A percentile compares a stretch with the other conserved stretches of the same genome.
phyloP scores from a whole-genome alignment of 2,797 vertebrate species.

The Graptemys geographica region DNA sequence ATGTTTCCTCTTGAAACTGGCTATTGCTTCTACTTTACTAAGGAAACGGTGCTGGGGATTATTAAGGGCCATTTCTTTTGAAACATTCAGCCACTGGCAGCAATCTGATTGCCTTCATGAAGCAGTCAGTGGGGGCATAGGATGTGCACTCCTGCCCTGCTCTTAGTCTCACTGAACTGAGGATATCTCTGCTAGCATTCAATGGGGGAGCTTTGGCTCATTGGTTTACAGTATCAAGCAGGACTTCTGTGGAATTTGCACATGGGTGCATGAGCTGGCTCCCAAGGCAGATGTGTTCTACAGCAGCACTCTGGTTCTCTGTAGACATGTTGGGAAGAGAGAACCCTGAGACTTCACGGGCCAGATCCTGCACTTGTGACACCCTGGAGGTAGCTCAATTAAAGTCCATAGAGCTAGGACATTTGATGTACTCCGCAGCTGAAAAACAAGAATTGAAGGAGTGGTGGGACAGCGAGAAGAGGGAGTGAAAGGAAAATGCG shows the following conservation, averaged over 20 bases:
- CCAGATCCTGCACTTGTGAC: neutral
- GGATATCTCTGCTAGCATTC: neutral
- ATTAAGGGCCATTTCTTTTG: neutral
- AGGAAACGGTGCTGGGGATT: neutral
- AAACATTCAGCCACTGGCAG: neutral
- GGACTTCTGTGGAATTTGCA: neutral
- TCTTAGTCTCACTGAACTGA: rapidly evolving
- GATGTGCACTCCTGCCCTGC: neutral
- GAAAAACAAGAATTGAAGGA: no score
- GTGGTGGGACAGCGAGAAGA: no score
- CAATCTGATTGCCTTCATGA: neutral
- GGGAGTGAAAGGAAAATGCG: no score
- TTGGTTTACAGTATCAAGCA: neutral
- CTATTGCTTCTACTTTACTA: neutral
- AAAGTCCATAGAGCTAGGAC: neutral
- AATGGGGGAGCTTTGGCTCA: neutral
- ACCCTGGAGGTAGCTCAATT: neutral
- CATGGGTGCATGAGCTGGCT: rapidly evolving
- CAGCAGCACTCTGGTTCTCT: neutral
- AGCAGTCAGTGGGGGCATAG: neutral
- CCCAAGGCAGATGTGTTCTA: neutral
- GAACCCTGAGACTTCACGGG: rapidly evolving
- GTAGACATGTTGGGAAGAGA: neutral
- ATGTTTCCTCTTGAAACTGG: neutral
- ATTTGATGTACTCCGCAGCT: neutral